These are phyloP conservation scores for Cephus sareptanus DNA, from an alignment of 2,888 invertebrate species.

Conservation along the genomic window DNA sequence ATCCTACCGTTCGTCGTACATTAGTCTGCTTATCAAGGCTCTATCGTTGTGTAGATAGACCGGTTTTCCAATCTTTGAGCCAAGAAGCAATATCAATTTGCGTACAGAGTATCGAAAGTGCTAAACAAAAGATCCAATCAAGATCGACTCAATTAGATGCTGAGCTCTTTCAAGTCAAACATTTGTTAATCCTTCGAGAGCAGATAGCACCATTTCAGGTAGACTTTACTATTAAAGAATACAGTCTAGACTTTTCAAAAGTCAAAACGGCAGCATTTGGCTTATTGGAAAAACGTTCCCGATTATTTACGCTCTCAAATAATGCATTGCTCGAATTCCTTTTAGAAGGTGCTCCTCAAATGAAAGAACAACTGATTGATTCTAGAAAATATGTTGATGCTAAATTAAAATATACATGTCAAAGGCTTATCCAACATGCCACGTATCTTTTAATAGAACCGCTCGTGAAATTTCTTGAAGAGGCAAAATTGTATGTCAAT, in stretches of 20 bases:
- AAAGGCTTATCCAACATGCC: slow-evolving; percentile 85
- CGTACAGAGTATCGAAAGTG: slow-evolving; percentile 87
- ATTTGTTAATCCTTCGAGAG: slow-evolving; percentile 94
- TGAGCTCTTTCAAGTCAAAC: slow-evolving; percentile 97
- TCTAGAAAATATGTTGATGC: slow-evolving; percentile 96
- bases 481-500: slow-evolving; percentile 67
- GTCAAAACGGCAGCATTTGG: slow-evolving; percentile 88
- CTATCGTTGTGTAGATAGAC: slow-evolving; percentile 91
- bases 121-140: slow-evolving; percentile 81
- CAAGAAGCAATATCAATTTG: slow-evolving; percentile 95
- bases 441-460: slow-evolving; percentile 82
- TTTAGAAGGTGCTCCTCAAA: slow-evolving; percentile 92
- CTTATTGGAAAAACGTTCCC: slow-evolving; percentile 80
- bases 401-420: slow-evolving; percentile 90
- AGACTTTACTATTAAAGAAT: slow-evolving; percentile 93
- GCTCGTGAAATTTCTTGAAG: slow-evolving; percentile 78
- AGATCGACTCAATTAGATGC: slow-evolving; percentile 90
- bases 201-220: slow-evolving; percentile 99
- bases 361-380: slow-evolving; percentile 91
- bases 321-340: slow-evolving; percentile 94
- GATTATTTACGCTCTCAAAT: slow-evolving; percentile 84
- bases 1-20: slow-evolving; percentile 95
- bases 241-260: slow-evolving; percentile 92
- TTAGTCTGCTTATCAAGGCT: slow-evolving; percentile 93
- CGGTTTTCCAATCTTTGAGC: slow-evolving; percentile 96